Conservation (phyloP, 2,888 invertebrate species). For the Melipona bicolor region DNA sequence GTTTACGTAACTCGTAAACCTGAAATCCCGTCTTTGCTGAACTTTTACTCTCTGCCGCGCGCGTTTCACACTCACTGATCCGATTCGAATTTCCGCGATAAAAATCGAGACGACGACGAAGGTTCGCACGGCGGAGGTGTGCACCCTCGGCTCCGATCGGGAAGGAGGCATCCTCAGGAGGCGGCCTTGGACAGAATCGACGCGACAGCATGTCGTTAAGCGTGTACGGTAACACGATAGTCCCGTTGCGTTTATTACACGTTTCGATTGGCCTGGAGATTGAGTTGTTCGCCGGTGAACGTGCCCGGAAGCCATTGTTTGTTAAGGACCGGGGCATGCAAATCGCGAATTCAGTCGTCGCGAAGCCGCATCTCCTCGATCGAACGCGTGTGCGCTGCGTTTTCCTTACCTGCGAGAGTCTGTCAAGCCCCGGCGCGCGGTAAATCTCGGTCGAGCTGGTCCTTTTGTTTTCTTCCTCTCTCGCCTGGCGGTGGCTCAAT, state of each 20-base stretch:
- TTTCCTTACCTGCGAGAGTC: slow-evolving; percentile 3
- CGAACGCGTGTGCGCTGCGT: neutral
- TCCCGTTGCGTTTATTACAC: slow-evolving; percentile 6
- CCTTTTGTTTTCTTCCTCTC: slow-evolving; percentile 30
- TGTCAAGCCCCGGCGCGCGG: slow-evolving; percentile 3
- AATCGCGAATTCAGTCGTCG: slow-evolving; percentile 1
- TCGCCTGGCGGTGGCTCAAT: slow-evolving; percentile 46
- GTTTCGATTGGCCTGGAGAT: neutral
- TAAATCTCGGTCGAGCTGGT: slow-evolving; percentile 59
- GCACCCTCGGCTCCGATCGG: no score
- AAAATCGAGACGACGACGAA: slow-evolving; percentile 34
- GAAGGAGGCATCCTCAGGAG: neutral
- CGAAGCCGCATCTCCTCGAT: neutral
- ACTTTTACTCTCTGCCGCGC: neutral
- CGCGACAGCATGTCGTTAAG: neutral
- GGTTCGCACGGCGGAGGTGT: neutral
- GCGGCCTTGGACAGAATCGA: neutral
- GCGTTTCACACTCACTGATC: slow-evolving; percentile 1
- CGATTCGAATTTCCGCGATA: slow-evolving; percentile 45
- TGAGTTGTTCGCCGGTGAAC: neutral
- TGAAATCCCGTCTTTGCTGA: neutral
- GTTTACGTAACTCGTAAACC: no score
- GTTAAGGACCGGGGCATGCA: slow-evolving; percentile 6
- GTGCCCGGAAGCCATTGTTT: slow-evolving; percentile 9
- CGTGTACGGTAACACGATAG: slow-evolving; percentile 13